These are phyloP conservation scores for Microchrysa polita DNA, from an alignment of 2,888 invertebrate genomes.

Conservation along the genomic window DNA sequence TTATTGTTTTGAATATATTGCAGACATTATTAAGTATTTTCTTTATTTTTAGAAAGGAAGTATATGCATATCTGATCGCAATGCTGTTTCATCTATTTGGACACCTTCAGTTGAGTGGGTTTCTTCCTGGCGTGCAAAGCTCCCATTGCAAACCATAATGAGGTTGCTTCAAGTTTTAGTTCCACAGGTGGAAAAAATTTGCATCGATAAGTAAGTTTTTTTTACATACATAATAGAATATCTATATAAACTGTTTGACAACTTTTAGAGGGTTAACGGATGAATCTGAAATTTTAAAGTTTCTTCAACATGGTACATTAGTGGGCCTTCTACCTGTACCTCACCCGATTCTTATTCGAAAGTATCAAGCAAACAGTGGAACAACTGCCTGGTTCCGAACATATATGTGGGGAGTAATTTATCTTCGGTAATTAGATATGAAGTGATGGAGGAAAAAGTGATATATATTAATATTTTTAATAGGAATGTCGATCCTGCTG, in stretches of 20 bases:
- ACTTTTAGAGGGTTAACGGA: constrained; percentile 89
- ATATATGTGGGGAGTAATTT: constrained; percentile 99
- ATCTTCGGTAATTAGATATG: constrained; percentile 77
- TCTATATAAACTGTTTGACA: constrained; percentile 49
- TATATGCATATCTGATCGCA: constrained; percentile 66
- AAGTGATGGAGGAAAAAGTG: background rate
- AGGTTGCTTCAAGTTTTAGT: constrained; percentile 96
- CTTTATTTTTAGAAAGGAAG: constrained; percentile 68
- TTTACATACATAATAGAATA: background rate
- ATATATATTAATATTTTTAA: constrained; percentile 39
- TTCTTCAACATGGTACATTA: constrained; percentile 97
- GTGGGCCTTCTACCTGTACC: constrained; percentile 98
- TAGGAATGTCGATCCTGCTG: constrained; percentile 97
- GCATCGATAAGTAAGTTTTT: constrained; percentile 90
- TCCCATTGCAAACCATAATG: constrained; percentile 99
- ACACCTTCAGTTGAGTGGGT: constrained; percentile 97
- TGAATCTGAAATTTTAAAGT: constrained; percentile 98
- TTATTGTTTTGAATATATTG: too few relatives aligned
- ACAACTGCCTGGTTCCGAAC: constrained; percentile 99
- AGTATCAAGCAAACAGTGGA: constrained; percentile 98
- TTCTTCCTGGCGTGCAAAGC: constrained; percentile 93
- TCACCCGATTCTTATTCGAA: constrained; percentile 97
- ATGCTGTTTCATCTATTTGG: constrained; percentile 67
- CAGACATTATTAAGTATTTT: too few relatives aligned
- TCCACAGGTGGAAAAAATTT: constrained; percentile 99